Evolutionary conservation across 2,888 invertebrate genomes (phyloP), one percentile per base, ranked within the genome.

Genomic region (Ctena decussata): DNA sequence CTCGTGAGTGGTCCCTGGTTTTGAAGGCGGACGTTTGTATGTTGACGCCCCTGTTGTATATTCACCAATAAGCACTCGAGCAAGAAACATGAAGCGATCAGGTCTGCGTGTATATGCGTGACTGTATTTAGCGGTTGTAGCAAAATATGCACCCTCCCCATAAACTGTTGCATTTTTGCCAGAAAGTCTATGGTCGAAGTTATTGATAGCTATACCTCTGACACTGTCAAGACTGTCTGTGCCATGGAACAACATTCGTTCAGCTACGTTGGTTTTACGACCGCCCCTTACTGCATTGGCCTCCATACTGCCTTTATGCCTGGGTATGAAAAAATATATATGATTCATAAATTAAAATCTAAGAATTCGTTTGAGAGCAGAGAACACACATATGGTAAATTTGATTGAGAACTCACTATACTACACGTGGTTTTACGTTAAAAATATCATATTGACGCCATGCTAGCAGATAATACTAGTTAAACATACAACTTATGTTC

Each of bases 61-160:
- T 1, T 85, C 79, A n/a, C 94, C 94, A 60, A 93, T 92, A 37
- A 93, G 82, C 32, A 94, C 94, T 35, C 84, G 77, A 0, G 91
- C 93, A 41, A 89, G 60, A 65, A 94, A 93, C 92, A 94, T 91
- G 73, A 86, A 91, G 21, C 86, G 77, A 2, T 80, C 60, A 24
- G 65, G 73, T 6, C n/a, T 49, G 15, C 65, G 73, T 3, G 27
- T 69, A 81, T 92, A 92, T 32, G 35, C 71, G 60, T 91, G 82
- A 49, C 91, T 90, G 76, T 91, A 92, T 65, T 87, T 90, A 39
- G 91, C 84, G 60, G 86, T 85, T n/a, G 35, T 74, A 11, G 91
- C 91, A 84, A 92, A 92, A 72, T 92, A 92, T 37, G 90, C 88
- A 27, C 93, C 93, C 65, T 91, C 86, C 11, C 93, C 93, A 83